Evolutionary conservation across 2,888 invertebrate genomes (phyloP), one percentile per base, ranked within the genome.

Genomic region (Drosophila antonietae): DNA sequence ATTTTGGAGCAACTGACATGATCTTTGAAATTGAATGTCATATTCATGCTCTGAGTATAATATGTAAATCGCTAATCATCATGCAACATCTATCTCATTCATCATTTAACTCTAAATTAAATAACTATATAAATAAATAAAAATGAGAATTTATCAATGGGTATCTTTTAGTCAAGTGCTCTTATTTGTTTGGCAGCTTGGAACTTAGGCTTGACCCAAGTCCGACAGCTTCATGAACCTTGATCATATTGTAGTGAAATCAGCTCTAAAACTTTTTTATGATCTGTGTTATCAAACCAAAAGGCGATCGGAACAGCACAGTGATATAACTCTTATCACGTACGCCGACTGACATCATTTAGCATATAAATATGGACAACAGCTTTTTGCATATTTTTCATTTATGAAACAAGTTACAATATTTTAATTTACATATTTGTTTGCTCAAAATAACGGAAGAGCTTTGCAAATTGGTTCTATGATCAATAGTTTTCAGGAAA

Each of bases 401-500:
- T 14, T 33, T 23, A 44, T 39, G 14, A 3, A 47, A 5, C 12
- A 49, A 43, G 20, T 41, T 41, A 46, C 18, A 31, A 52, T 44
- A 39, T 60, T 23, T 9, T 58, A 60, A 65, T 18, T 31, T 47
- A 44, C 35, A 41, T 41, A 31, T 46, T 60, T 57, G 10, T n/a
- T 3, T 43, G 9, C n/a, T n/a, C 10, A 53, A 62, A 53, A 68
- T 47, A 47, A 55, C 68, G 75, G 72, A 75, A 65, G 75, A 59
- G 55, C 35, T 62, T 46, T 37, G 15, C 8, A 49, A 49, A n/a
- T 10, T 49, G 49, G 20, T 14, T 15, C 49, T 35, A 41, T 18
- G 31, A 6, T 43, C 33, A 51, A 2, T 4, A 44, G 53, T 37
- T 78, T 80, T 69, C 68, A 73, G 43, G 52, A 51, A 67, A 81